Evolutionary conservation across 1,140 invertebrate species (phyloP), one percentile per base, ranked within the genome.

Genomic region (Procambarus virginalis): DNA sequence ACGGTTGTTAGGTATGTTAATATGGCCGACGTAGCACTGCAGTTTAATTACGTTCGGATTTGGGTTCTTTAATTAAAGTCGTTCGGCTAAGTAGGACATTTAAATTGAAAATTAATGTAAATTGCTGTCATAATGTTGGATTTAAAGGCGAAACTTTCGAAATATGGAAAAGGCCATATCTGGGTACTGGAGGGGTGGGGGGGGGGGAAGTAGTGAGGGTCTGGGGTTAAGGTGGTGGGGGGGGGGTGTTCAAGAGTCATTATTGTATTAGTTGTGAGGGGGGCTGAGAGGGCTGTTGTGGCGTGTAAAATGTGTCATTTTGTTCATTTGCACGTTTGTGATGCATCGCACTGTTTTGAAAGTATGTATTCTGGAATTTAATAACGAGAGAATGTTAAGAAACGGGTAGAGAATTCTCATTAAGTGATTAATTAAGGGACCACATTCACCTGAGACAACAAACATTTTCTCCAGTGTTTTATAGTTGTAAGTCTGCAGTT

Each of bases 41-140:
- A n/a, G 68, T 73, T 34, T 73, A 73, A 73, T 73, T 73, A 73
- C 22, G 8, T 22, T 8, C 22, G n/a, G 68, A 34, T 73, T 73
- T 73, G 68, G n/a, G 22, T 68, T 73, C 68, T 73, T 73, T 73
- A 73, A 73, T 73, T 73, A 73, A 73, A 73, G 68, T 4, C 22
- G n/a, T 6, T 6, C n/a, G n/a, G 20, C 68, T 73, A 73, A 73
- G 68, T 73, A 34, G 68, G 22, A 9, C 68, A 73, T 73, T 73
- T 73, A 73, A 73, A 73, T 73, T 73, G 68, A 73, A 73, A 73
- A 73, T 73, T 22, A 73, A 73, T 73, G 68, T 73, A 73, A 73
- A 73, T 73, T 73, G 68, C 34, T 1, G 22, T 73, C n/a, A 73
- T 73, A 34, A 73, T 73, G 68, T 73, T 34, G 68, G 68, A 73